Conservation (phyloP, 2,113 vertebrate species). For the Lamprologus speciosus region DNA sequence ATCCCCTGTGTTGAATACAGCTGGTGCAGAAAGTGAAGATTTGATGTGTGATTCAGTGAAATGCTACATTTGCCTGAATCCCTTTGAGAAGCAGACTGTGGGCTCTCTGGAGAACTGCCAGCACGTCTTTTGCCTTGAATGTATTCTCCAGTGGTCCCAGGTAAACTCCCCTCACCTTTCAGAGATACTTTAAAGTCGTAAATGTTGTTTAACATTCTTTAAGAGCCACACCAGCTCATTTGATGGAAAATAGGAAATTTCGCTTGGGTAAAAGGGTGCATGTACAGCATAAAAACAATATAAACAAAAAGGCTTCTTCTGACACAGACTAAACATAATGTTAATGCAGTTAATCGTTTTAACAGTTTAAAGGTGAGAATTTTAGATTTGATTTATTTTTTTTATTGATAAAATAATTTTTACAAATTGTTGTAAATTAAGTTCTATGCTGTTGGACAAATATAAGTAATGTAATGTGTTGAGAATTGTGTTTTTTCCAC, state of each 20-base stretch:
- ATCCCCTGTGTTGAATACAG: not conserved
- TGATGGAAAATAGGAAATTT: not conserved
- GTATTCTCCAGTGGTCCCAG: constrained; percentile 55
- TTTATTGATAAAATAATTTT: not conserved
- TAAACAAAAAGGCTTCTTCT: not conserved
- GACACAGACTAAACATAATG: not conserved
- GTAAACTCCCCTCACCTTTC: not conserved
- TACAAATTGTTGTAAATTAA: not conserved
- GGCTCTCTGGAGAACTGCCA: constrained; percentile 36
- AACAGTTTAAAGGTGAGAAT: not conserved
- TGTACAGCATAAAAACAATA: not conserved
- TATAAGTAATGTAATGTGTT: not conserved
- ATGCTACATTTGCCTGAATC: constrained; percentile 47
- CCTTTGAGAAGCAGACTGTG: constrained; percentile 10
- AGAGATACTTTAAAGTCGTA: not conserved
- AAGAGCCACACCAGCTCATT: not conserved
- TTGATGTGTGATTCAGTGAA: not conserved
- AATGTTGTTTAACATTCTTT: not conserved
- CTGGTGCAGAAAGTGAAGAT: not conserved
- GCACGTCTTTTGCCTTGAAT: constrained; percentile 42
- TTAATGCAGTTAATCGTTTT: not conserved
- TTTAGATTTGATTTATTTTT: not conserved
- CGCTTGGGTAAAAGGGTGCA: not conserved
- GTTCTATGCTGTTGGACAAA: not conserved
- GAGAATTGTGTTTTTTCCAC: not conserved